phyloP scores from a whole-genome alignment of 2,113 vertebrate genomes.

The Zosterops lateralis region DNA sequence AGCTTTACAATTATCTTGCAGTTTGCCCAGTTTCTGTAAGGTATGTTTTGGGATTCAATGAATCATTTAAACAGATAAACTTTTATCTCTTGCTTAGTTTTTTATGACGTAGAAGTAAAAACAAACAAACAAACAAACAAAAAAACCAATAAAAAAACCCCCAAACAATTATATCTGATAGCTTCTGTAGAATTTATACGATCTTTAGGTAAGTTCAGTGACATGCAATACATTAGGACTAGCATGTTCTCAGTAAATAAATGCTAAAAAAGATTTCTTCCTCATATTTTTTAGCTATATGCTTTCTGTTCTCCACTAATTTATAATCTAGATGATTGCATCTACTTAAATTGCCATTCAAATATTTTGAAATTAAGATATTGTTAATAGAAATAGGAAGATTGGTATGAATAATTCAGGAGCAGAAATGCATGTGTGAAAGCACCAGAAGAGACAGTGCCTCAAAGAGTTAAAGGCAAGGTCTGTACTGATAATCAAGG shows the following conservation, averaged over 20 bases:
- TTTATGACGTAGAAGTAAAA: background rate
- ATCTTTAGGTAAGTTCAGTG: background rate
- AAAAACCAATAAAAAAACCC: no score
- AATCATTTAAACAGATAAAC: constrained; percentile 26
- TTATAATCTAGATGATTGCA: background rate
- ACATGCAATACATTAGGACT: background rate
- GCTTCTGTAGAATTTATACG: background rate
- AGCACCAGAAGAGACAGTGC: background rate
- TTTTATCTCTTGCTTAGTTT: constrained; percentile 21
- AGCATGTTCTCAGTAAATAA: background rate
- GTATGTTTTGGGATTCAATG: constrained; percentile 1
- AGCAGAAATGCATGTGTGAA: background rate
- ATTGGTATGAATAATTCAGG: background rate
- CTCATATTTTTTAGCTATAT: constrained; percentile 31
- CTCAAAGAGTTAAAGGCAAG: background rate
- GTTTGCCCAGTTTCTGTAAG: constrained; percentile 9
- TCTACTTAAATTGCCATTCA: background rate
- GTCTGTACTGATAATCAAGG: background rate
- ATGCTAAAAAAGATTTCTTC: constrained; percentile 17
- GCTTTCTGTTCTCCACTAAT: background rate
- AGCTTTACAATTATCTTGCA: background rate
- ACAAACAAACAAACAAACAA: background rate
- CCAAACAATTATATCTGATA: background rate
- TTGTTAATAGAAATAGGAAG: background rate
- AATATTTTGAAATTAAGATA: background rate